A percentile compares a stretch with the other conserved stretches of the same genome.
phyloP scores from a whole-genome alignment of 2,888 invertebrate genomes.

The Sesia bembeciformis region DNA sequence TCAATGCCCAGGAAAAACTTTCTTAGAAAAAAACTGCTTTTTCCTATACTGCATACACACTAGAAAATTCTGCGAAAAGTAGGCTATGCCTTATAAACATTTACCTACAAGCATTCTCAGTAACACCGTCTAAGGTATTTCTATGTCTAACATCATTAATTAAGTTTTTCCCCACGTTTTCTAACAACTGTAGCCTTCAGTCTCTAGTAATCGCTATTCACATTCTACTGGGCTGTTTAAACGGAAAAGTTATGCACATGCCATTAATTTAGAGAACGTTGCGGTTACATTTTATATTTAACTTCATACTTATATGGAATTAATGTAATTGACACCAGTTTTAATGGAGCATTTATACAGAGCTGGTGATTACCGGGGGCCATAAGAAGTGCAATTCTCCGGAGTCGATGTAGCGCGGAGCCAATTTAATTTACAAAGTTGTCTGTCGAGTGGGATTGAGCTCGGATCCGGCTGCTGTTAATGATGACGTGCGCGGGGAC shows the following conservation, averaged over 20 bases:
- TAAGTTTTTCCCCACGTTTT: conserved; percentile 23
- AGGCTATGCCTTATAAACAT: background rate
- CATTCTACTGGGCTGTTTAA: conserved; percentile 48
- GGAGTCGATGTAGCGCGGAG: conserved; percentile 42
- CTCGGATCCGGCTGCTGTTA: conserved; percentile 27
- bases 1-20: no score
- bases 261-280: conserved; percentile 52
- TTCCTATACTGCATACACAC: background rate
- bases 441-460: conserved; percentile 58
- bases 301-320: conserved; percentile 53
- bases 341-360: conserved; percentile 62
- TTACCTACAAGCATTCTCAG: background rate
- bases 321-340: conserved; percentile 65
- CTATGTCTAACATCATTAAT: conserved; percentile 19
- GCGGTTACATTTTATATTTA: conserved; percentile 45
- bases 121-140: conserved; percentile 8
- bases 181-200: conserved; percentile 25
- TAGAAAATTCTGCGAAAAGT: background rate
- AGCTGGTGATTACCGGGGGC: conserved; percentile 47
- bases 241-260: conserved; percentile 48
- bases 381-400: conserved; percentile 56
- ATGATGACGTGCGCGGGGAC: conserved; percentile 41
- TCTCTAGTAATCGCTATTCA: conserved; percentile 29
- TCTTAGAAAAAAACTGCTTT: no score
- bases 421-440: conserved; percentile 69